Evolutionary conservation across 2,113 vertebrate species (phyloP).

Genomic region (Centropus unirufus): DNA sequence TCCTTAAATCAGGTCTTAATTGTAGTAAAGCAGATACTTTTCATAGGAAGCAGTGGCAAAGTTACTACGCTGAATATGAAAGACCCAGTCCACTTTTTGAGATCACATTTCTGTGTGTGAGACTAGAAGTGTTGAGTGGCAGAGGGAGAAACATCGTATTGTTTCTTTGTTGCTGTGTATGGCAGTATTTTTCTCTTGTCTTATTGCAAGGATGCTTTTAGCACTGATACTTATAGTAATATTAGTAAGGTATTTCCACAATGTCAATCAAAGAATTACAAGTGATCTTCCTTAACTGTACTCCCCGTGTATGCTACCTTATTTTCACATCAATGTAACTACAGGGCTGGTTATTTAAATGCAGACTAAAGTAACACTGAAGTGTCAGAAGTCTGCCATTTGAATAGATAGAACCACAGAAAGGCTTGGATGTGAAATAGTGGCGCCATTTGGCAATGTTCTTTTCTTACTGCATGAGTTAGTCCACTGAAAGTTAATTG

Average conservation of each 20-base stretch:
- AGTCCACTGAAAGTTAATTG: background rate
- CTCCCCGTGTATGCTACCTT: background rate
- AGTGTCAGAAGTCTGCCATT: background rate
- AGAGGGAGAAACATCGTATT: background rate
- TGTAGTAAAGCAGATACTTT: background rate
- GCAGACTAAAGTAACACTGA: background rate
- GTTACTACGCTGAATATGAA: background rate
- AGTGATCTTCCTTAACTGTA: background rate
- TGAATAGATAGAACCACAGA: background rate
- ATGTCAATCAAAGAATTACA: background rate
- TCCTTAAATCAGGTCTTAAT: background rate
- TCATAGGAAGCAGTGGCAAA: background rate
- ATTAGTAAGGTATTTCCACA: background rate
- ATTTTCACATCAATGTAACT: background rate
- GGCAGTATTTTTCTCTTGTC: background rate
- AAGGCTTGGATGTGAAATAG: background rate
- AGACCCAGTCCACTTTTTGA: background rate
- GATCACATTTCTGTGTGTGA: background rate
- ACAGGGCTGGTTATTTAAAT: background rate
- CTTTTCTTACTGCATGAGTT: background rate
- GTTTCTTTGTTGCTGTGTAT: background rate
- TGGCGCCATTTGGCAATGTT: background rate
- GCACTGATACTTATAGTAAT: background rate
- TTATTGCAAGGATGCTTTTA: background rate
- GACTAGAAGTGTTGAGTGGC: background rate